Evolutionary conservation across 2,888 invertebrate genomes (phyloP).

Genomic region (Myathropa florea): DNA sequence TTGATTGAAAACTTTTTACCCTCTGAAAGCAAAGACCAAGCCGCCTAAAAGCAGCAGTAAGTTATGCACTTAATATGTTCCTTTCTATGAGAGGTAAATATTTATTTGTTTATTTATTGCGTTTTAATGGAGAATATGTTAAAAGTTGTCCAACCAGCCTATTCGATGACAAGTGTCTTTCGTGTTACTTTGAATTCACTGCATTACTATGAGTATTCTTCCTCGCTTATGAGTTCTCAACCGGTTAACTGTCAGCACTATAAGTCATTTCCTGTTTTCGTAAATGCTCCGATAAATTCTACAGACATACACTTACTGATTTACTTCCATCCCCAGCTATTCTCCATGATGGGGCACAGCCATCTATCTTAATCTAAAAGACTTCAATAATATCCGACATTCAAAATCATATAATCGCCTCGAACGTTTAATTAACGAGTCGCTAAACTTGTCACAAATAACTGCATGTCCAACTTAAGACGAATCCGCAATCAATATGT

Average conservation of each 20-base stretch:
- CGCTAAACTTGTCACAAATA: constrained; percentile 41
- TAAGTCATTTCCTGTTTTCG: not conserved
- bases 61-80: not conserved
- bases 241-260: not conserved
- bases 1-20: not conserved
- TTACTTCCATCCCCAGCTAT: not conserved
- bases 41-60: not conserved
- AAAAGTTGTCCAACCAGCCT: not conserved
- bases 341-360: not conserved
- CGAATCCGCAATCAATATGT: not conserved
- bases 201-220: not conserved
- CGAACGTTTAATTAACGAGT: constrained; percentile 35
- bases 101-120: not conserved
- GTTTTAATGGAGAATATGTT: not conserved
- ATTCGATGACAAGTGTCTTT: not conserved
- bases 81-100: not conserved
- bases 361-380: not conserved
- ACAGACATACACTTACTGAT: not conserved
- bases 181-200: too few species aligned
- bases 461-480: not conserved
- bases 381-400: not conserved
- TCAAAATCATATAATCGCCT: constrained; percentile 21
- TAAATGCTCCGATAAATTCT: not conserved
- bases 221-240: not conserved
- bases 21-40: not conserved